A percentile compares a stretch with the other conserved stretches of the same genome.
phyloP scores from a whole-genome alignment of 2,113 vertebrate genomes.

The Pangasianodon hypophthalmus region DNA sequence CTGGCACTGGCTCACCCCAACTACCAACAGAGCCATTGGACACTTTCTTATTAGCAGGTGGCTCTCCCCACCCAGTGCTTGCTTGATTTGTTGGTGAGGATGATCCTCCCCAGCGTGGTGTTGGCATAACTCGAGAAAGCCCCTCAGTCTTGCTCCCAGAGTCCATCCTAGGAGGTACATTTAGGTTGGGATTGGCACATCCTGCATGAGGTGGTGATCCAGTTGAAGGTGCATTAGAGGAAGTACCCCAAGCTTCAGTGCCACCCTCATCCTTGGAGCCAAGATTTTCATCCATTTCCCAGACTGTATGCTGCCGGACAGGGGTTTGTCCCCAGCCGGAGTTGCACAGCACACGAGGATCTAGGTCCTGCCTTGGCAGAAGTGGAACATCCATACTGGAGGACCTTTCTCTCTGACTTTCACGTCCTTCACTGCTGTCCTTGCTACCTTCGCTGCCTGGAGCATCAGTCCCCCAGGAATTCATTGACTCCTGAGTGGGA shows the following conservation, averaged over 20 bases:
- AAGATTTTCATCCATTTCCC: constrained; percentile 94
- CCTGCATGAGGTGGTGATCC: constrained; percentile 59
- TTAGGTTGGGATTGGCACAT: constrained; percentile 60
- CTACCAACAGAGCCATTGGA: constrained; percentile 81
- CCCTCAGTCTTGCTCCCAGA: constrained; percentile 87
- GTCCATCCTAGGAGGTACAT: constrained; percentile 80
- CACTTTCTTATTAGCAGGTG: constrained; percentile 80
- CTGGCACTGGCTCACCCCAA: constrained; percentile 83
- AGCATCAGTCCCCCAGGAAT: constrained; percentile 85
- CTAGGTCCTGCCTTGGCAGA: constrained; percentile 89
- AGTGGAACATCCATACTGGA: constrained; percentile 76
- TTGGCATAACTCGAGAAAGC: constrained; percentile 83
- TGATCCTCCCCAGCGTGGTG: constrained; percentile 86
- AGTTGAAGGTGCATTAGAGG: constrained; percentile 65
- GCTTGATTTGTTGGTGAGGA: constrained; percentile 74
- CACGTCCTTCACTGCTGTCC: constrained; percentile 80
- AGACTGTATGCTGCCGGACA: constrained; percentile 95
- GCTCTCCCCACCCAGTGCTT: constrained; percentile 80
- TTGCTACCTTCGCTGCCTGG: constrained; percentile 88
- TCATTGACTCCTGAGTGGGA: constrained; percentile 70
- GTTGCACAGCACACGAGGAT: constrained; percentile 94
- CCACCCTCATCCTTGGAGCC: constrained; percentile 85
- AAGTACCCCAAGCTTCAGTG: constrained; percentile 85
- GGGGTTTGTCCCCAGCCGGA: constrained; percentile 97
- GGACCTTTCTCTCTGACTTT: constrained; percentile 73